Percentiles rank a stretch among this genome's conserved stretches.
phyloP scores from a whole-genome alignment of 2,113 vertebrate genomes.

The Dascyllus trimaculatus region DNA sequence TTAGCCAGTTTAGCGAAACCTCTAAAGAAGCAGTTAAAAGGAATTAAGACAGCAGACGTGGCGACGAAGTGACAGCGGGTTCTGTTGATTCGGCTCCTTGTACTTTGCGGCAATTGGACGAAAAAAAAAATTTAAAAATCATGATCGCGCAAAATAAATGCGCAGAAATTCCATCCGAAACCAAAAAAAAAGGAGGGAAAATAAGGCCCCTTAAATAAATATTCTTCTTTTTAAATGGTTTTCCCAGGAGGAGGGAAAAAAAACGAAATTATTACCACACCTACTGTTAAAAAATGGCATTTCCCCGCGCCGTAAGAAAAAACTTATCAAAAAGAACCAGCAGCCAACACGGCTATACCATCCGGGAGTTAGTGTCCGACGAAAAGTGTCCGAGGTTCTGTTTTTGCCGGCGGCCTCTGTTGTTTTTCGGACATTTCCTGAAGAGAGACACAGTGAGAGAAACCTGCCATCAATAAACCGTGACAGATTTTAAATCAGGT shows the following conservation, averaged over 20 bases:
- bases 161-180: slow-evolving; percentile 75
- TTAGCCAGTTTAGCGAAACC: slow-evolving; percentile 70
- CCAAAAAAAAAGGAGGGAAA: slow-evolving; percentile 87
- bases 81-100: slow-evolving; percentile 33
- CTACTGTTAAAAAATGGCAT: slow-evolving; percentile 83
- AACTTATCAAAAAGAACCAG: slow-evolving; percentile 77
- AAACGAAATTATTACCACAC: slow-evolving; percentile 46
- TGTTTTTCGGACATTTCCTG: slow-evolving; percentile 98
- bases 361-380: slow-evolving; percentile 94
- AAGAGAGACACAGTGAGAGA: slow-evolving; percentile 22
- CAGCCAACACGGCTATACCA: slow-evolving; percentile 88
- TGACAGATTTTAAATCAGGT: too few species aligned
- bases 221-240: slow-evolving; percentile 82
- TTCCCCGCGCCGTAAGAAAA: slow-evolving; percentile 89
- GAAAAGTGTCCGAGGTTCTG: slow-evolving; percentile 97
- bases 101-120: slow-evolving; percentile 66
- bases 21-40: slow-evolving; percentile 13
- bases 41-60: slow-evolving; percentile 56
- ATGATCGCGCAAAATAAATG: slow-evolving; percentile 68
- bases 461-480: fast-evolving
- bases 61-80: slow-evolving; percentile 56
- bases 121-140: slow-evolving; percentile 48
- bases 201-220: slow-evolving; percentile 97
- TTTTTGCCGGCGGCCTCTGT: slow-evolving; percentile 95
- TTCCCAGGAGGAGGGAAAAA: slow-evolving; percentile 81